These are phyloP conservation scores for Drosophila subpulchrella DNA, from an alignment of 1,140 invertebrate species.

Conservation along the genomic window DNA sequence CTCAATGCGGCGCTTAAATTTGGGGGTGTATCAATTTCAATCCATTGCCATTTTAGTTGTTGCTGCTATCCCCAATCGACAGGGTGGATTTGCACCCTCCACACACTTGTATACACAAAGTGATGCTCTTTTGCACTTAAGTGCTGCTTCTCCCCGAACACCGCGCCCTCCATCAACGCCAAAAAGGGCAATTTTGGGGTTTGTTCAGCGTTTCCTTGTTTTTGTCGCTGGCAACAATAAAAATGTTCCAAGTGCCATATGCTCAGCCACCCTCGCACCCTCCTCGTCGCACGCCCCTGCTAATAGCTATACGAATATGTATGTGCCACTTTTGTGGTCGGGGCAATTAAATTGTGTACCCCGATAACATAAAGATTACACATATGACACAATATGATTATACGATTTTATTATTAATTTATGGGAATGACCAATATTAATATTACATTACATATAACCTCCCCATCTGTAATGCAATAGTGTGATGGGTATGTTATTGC, in stretches of 20 bases:
- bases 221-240: slow-evolving; percentile 47
- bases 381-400: slow-evolving; percentile 55
- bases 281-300: slow-evolving; percentile 5
- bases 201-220: slow-evolving; percentile 45
- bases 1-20: slow-evolving; percentile 70
- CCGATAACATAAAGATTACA: slow-evolving; percentile 44
- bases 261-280: slow-evolving; percentile 34
- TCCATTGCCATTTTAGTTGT: slow-evolving; percentile 69
- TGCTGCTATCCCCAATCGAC: slow-evolving; percentile 43
- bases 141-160: slow-evolving; percentile 33
- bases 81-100: slow-evolving; percentile 71
- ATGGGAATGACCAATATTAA: slow-evolving; percentile 3
- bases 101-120: slow-evolving; percentile 32
- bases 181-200: slow-evolving; percentile 61
- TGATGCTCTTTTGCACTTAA: slow-evolving; percentile 77
- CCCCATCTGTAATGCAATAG: slow-evolving; percentile 13
- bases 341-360: slow-evolving; percentile 47
- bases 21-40: slow-evolving; percentile 80
- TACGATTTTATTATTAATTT: slow-evolving; percentile 57
- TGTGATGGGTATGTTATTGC: slow-evolving; percentile 11
- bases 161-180: slow-evolving; percentile 30
- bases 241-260: slow-evolving; percentile 59
- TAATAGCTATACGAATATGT: slow-evolving; percentile 14
- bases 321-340: slow-evolving; percentile 31
- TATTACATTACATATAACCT: too few species aligned